Conservation (phyloP, 2,888 invertebrate species). For the Halocaridina rubra region DNA sequence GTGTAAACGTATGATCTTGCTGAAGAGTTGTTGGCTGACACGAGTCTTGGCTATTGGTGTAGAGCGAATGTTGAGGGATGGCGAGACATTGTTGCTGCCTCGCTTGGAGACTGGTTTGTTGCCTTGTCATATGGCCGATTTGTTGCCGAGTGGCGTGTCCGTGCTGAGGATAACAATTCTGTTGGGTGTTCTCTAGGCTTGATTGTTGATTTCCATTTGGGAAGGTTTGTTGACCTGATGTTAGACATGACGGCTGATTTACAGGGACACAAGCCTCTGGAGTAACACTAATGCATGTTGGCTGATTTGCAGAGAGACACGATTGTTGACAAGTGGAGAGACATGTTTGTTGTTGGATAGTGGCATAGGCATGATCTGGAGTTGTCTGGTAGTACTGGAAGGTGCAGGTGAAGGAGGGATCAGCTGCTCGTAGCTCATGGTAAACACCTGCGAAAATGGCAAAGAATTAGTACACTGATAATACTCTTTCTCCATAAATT, state of each 20-base stretch:
- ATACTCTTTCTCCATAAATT: too few relatives aligned
- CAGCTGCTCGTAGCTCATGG: slow-evolving; percentile 55
- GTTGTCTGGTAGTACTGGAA: slow-evolving; percentile 62
- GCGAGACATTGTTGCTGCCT: slow-evolving; percentile 13
- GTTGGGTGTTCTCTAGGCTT: background rate
- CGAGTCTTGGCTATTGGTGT: background rate
- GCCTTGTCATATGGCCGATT: background rate
- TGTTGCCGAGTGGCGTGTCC: background rate
- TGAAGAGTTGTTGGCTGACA: background rate
- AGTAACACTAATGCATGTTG: background rate
- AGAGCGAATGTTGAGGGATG: background rate
- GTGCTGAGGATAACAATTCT: background rate
- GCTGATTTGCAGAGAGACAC: slow-evolving; percentile 5
- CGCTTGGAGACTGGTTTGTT: background rate
- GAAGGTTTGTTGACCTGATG: slow-evolving; percentile 8
- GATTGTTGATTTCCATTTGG: background rate
- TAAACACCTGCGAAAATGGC: slow-evolving; percentile 51
- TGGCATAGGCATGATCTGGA: slow-evolving; percentile 60
- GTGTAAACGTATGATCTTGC: slow-evolving; percentile 65
- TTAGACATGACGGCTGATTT: background rate
- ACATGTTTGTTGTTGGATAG: slow-evolving; percentile 14
- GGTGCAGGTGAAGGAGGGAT: slow-evolving; percentile 49
- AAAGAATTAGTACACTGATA: background rate
- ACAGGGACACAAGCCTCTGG: background rate
- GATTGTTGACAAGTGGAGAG: background rate